Conservation (phyloP, 1,140 invertebrate genomes). For the Polyergus mexicanus region DNA sequence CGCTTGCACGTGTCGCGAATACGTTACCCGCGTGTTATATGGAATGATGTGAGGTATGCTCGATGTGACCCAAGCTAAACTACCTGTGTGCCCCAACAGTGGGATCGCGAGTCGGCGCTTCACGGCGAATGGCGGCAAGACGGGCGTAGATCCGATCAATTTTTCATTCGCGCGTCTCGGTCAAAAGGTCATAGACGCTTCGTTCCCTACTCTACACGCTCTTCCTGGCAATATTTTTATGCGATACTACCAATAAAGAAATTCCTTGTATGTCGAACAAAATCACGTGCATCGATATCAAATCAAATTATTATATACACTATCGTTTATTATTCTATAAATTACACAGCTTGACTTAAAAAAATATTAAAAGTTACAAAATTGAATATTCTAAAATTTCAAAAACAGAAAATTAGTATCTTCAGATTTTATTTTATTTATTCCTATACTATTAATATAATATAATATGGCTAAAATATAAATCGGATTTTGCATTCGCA, state of each 20-base stretch:
- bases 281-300: slow-evolving; percentile 1
- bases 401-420: not conserved
- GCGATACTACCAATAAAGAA: slow-evolving; percentile 8
- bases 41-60: slow-evolving; percentile 59
- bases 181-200: slow-evolving; percentile 53
- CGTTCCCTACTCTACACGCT: not conserved
- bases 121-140: slow-evolving; percentile 72
- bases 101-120: slow-evolving; percentile 71
- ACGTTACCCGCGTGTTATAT: slow-evolving; percentile 42
- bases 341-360: not conserved
- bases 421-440: not conserved
- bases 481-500: not conserved
- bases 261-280: slow-evolving; percentile 4
- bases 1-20: slow-evolving; percentile 19
- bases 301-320: not conserved
- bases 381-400: not conserved
- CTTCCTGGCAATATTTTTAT: slow-evolving; percentile 8
- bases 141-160: slow-evolving; percentile 46
- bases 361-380: not conserved
- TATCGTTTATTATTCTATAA: not conserved
- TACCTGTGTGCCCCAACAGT: slow-evolving; percentile 74
- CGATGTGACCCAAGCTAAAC: slow-evolving; percentile 74
- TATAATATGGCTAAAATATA: not conserved
- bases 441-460: not conserved
- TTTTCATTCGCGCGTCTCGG: slow-evolving; percentile 54